Evolutionary conservation across 1,140 invertebrate genomes (phyloP).

Genomic region (Neelides sp.): DNA sequence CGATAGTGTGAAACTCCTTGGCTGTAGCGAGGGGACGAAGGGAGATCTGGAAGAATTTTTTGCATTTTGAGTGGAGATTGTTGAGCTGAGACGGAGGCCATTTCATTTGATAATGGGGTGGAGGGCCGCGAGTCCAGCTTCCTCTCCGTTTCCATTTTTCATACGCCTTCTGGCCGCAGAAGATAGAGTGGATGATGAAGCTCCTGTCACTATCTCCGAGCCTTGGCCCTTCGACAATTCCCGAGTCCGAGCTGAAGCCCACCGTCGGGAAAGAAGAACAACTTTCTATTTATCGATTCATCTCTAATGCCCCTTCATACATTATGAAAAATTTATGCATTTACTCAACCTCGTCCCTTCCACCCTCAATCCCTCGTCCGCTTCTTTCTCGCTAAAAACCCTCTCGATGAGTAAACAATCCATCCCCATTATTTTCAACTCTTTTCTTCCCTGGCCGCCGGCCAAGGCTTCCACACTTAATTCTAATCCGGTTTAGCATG

Average conservation of each 20-base stretch:
- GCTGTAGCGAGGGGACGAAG: no score
- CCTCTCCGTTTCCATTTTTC: constrained; percentile 26
- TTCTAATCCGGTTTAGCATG: no score
- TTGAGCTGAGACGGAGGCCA: no score
- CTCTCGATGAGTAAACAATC: background rate
- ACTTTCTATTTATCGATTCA: constrained; percentile 28
- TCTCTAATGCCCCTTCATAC: constrained; percentile 26
- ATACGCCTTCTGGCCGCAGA: constrained; percentile 16
- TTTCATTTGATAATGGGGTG: no score
- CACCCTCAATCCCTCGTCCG: background rate
- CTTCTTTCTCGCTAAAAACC: background rate
- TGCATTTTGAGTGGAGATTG: no score
- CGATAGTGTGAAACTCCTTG: no score
- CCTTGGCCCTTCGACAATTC: constrained; percentile 25
- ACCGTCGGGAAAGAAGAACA: constrained; percentile 6
- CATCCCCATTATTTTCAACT: background rate
- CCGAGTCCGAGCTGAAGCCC: constrained; percentile 8
- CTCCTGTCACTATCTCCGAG: constrained; percentile 25
- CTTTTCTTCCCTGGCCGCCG: no score
- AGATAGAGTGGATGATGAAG: constrained; percentile 28
- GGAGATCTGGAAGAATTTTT: no score
- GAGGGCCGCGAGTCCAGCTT: constrained; percentile 24
- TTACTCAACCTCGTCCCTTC: constrained; percentile 13
- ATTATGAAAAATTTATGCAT: constrained; percentile 28
- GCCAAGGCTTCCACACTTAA: no score